Conservation (phyloP, 2,113 vertebrate genomes). For the Ceyx melanurus region DNA sequence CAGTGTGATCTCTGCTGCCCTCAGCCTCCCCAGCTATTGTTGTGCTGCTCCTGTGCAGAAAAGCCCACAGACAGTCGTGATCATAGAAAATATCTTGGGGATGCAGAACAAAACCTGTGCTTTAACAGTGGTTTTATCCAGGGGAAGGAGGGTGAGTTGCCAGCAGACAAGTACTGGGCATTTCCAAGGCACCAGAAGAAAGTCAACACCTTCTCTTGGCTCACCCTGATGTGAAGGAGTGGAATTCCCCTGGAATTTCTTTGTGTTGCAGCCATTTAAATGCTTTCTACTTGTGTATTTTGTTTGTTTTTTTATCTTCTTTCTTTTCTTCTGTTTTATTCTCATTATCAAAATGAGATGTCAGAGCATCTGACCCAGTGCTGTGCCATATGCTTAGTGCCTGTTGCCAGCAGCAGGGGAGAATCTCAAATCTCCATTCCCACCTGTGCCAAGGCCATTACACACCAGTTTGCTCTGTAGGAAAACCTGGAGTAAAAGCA, state of each 20-base stretch:
- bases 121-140: neutral
- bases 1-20: neutral
- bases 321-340: slow-evolving; percentile 14
- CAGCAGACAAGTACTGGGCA: too few species aligned
- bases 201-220: too few species aligned
- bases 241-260: neutral
- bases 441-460: slow-evolving; percentile 11
- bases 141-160: neutral
- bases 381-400: neutral
- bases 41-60: neutral
- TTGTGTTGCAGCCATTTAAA: neutral
- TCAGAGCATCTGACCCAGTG: neutral
- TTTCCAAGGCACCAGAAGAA: too few species aligned
- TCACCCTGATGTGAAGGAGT: neutral
- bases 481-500: slow-evolving; percentile 12
- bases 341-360: slow-evolving; percentile 25
- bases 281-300: neutral
- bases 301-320: neutral
- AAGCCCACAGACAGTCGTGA: neutral
- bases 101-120: neutral
- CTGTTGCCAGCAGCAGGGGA: slow-evolving; percentile 50
- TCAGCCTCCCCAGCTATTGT: neutral
- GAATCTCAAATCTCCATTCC: slow-evolving; percentile 12
- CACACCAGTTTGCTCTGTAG: slow-evolving; percentile 5
- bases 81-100: neutral